Base-by-base conservation (phyloP, 2,888 invertebrate species). In the Andricus curvator region DNA sequence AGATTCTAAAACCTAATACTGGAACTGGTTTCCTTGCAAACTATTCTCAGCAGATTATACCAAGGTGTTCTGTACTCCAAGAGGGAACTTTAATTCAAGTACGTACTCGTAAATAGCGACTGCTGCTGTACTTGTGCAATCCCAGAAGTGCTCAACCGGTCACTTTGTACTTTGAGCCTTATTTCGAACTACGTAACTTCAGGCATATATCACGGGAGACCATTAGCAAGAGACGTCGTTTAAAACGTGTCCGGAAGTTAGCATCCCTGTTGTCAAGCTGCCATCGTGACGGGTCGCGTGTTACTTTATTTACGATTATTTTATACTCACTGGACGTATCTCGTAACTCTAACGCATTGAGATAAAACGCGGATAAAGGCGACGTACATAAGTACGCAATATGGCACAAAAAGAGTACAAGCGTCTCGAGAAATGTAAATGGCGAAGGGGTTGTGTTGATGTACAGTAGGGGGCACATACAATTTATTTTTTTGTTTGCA, bases 111-210 rank as follows among this genome's bases (percentile, higher is more conserved):
- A 22, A 60, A 60, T 60, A 60, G 60, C 22, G 56, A 22, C 29
- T 29, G 29, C 64, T 6, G 8, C 29, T 29, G 15, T 29, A 64
- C 64, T 29, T 64, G 29, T 25, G 64, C 29, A 29, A 64, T 64
- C 5, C 29, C 64, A 29, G 17, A 29, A 25, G 64, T 25, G 17
- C 64, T 64, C 64, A 64, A 64, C 22, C 25, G 17, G 64, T 64
- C 64, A 64, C 29, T 64, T 64, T 29, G 25, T 64, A 25, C 25
- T 62, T 62, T 62, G 62, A 62, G 62, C 25, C 25, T 64, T 29
- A 25, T 64, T 64, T 64, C 29, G 25, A 64, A 64, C 17, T 29
- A 6, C 17, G 64, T 15, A 64, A 64, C 29, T 64, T 29, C 1
- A 64, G 64, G 17, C 25, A 29, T 64, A 17, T 64, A 29, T 64